Conservation (phyloP, 2,113 vertebrate species). For the Aspiorhynchus laticeps region DNA sequence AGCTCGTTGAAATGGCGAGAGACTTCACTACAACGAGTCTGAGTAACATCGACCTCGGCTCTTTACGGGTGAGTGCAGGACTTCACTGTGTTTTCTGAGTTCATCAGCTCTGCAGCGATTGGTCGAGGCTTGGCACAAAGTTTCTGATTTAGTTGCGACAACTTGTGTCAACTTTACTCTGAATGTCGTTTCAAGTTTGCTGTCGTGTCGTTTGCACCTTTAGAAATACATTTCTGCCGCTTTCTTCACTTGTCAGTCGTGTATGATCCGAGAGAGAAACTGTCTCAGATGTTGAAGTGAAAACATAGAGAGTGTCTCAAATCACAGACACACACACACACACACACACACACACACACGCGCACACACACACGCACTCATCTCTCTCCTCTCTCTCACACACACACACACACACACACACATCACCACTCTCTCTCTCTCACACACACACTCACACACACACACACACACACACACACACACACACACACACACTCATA, state of each 20-base stretch:
- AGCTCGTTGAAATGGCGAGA: slow-evolving; percentile 75
- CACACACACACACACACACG: too few species aligned
- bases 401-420: too few species aligned
- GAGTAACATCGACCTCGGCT: slow-evolving; percentile 83
- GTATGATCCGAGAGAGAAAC: not conserved
- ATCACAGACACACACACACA: not conserved
- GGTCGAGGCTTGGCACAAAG: not conserved
- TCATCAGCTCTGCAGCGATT: not conserved
- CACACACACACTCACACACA: too few species aligned
- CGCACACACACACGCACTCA: too few species aligned
- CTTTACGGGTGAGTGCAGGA: slow-evolving; percentile 79
- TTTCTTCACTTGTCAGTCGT: not conserved
- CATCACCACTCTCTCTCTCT: too few species aligned
- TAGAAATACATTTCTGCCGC: not conserved
- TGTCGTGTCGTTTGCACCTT: not conserved
- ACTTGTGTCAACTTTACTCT: not conserved
- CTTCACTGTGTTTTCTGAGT: not conserved
- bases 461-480: too few species aligned
- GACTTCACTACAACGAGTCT: slow-evolving; percentile 79
- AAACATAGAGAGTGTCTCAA: not conserved
- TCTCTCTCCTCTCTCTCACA: too few species aligned
- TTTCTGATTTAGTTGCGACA: not conserved
- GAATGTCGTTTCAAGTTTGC: not conserved
- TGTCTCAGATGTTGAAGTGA: not conserved
- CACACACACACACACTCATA: too few species aligned